A percentile compares a stretch with the other conserved stretches of the same genome.
phyloP scores from a whole-genome alignment of 2,888 invertebrate genomes.

The Nematopogon swammerdamellus region DNA sequence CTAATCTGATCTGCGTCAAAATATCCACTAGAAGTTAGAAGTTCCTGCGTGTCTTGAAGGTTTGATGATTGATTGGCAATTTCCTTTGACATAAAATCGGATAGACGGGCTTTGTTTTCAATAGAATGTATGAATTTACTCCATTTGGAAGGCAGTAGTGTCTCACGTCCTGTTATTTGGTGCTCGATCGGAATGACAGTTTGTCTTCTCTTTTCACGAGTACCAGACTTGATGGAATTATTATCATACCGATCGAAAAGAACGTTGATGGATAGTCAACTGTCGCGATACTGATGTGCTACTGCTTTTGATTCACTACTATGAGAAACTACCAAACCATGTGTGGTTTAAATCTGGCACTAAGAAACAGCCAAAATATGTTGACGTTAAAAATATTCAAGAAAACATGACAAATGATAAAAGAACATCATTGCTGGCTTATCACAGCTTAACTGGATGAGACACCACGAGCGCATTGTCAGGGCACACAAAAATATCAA shows the following conservation, averaged over 20 bases:
- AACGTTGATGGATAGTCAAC: not conserved
- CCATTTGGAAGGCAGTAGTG: not conserved
- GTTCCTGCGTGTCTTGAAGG: not conserved
- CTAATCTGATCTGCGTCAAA: not conserved
- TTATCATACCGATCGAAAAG: not conserved
- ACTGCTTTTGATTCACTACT: no score
- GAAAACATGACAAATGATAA: not conserved
- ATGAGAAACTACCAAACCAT: no score
- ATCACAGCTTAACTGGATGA: not conserved
- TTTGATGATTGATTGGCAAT: not conserved
- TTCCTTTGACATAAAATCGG: not conserved
- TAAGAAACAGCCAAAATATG: no score
- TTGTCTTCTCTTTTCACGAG: constrained; percentile 1
- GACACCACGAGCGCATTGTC: constrained; percentile 1
- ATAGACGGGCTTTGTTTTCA: constrained; percentile 1
- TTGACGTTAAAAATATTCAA: no score
- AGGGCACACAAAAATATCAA: not conserved
- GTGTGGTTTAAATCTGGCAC: no score
- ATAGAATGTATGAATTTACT: not conserved
- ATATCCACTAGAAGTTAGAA: constrained; percentile 1
- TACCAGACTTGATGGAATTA: constrained; percentile 1
- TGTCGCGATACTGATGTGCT: no score
- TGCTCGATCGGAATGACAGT: constrained; percentile 1
- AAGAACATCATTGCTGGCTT: not conserved
- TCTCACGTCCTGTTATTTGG: not conserved